phyloP scores from a whole-genome alignment of 2,113 vertebrate genomes.

The Pseudorasbora parva region DNA sequence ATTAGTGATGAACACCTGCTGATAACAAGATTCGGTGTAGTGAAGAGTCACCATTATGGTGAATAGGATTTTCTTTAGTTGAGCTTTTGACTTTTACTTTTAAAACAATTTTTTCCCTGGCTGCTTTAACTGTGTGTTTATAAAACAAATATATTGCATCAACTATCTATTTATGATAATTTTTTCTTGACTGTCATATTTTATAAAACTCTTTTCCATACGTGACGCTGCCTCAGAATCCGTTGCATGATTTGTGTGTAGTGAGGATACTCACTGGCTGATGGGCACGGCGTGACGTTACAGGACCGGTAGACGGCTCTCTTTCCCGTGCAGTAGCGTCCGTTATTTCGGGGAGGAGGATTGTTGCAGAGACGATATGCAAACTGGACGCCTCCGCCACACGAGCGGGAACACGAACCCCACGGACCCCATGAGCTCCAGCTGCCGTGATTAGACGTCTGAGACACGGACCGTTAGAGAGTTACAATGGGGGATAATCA shows the following conservation, averaged over 20 bases:
- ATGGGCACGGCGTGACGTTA: slow-evolving; percentile 80
- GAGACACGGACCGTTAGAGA: no score
- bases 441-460: slow-evolving; percentile 92
- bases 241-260: not conserved
- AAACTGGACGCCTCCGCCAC: slow-evolving; percentile 93
- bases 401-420: slow-evolving; percentile 91
- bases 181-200: not conserved
- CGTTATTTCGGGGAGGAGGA: slow-evolving; percentile 91
- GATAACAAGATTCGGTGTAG: no score
- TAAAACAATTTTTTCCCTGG: no score
- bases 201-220: not conserved
- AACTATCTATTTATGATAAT: not conserved
- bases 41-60: no score
- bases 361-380: slow-evolving; percentile 95
- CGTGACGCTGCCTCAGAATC: not conserved
- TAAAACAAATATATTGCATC: no score
- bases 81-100: no score
- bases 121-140: no score
- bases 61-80: no score
- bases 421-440: slow-evolving; percentile 98
- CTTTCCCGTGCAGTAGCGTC: slow-evolving; percentile 94
- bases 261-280: slow-evolving; percentile 73
- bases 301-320: slow-evolving; percentile 94
- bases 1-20: no score
- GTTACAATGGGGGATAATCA: no score